Percentiles rank a stretch among this genome's conserved stretches.
These are phyloP conservation scores for Excalfactoria chinensis DNA, from an alignment of 2,113 vertebrate genomes.

Conservation along the genomic window DNA sequence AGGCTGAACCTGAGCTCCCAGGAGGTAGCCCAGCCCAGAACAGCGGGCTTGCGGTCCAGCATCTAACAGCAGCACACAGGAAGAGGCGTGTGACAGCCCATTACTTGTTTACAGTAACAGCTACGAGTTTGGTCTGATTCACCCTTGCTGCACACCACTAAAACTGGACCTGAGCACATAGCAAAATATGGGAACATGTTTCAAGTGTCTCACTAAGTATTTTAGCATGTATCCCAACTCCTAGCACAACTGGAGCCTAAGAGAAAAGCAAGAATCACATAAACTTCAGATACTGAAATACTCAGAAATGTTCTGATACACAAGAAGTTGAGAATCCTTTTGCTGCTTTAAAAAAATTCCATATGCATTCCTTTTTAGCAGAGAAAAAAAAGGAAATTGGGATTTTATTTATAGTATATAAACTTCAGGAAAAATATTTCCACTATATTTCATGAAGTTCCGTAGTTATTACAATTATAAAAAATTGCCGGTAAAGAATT, in stretches of 20 bases:
- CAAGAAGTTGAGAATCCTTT: constrained; percentile 25
- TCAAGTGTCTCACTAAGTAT: constrained; percentile 2
- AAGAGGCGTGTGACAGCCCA: neutral
- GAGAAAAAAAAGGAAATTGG: constrained; percentile 23
- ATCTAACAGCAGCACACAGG: neutral
- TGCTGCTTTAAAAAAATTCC: constrained; percentile 19
- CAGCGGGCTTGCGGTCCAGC: neutral
- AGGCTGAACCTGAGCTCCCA: neutral
- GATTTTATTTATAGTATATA: constrained; percentile 61
- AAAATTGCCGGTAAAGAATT: constrained; percentile 60
- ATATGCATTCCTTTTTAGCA: neutral
- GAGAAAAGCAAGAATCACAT: neutral
- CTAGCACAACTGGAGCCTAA: neutral
- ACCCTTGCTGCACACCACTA: neutral
- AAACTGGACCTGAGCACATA: neutral
- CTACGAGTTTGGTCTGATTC: neutral
- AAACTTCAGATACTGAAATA: neutral
- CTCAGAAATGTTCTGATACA: neutral
- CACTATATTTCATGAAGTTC: constrained; percentile 57
- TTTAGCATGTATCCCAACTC: neutral
- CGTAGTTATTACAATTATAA: constrained; percentile 49
- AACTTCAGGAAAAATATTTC: constrained; percentile 50
- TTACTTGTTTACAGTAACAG: neutral
- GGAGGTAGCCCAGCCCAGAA: neutral
- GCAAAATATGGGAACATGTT: neutral